phyloP scores from a whole-genome alignment of 2,797 vertebrate species.

The Muraenolepis orangiensis region DNA sequence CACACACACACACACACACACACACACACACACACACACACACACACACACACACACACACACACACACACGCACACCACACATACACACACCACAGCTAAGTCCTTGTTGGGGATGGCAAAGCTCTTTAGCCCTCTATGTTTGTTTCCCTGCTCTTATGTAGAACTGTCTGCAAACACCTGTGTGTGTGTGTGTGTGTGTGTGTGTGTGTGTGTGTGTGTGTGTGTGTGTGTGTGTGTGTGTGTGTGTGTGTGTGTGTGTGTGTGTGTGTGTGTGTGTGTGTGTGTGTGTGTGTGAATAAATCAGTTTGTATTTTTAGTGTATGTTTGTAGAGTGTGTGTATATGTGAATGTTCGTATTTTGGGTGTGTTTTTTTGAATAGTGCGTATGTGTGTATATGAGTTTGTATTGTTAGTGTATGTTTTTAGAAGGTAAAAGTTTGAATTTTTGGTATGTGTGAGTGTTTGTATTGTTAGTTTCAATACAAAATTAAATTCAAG shows the following conservation, averaged over 20 bases:
- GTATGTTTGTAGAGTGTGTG: too few species aligned
- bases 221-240: slow-evolving; percentile 22
- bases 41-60: not conserved
- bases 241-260: not conserved
- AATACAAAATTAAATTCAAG: too few species aligned
- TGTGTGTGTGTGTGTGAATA: too few species aligned
- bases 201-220: slow-evolving; percentile 21
- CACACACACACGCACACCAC: not conserved
- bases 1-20: not conserved
- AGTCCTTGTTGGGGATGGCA: too few species aligned
- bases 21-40: not conserved
- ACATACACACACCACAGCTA: not conserved
- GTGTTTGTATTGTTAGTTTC: too few species aligned
- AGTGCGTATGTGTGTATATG: too few species aligned
- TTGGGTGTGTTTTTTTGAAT: too few species aligned
- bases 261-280: not conserved
- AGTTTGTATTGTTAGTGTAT: too few species aligned
- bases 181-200: slow-evolving; percentile 11
- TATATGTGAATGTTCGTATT: too few species aligned
- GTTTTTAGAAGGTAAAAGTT: too few species aligned
- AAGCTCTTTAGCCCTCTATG: not conserved
- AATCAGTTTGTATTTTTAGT: too few species aligned
- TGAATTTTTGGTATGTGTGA: too few species aligned
- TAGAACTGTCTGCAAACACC: slow-evolving; percentile 19
- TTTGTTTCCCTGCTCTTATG: not conserved